phyloP scores from a whole-genome alignment of 2,797 vertebrate genomes.

The Alectoris magna region DNA sequence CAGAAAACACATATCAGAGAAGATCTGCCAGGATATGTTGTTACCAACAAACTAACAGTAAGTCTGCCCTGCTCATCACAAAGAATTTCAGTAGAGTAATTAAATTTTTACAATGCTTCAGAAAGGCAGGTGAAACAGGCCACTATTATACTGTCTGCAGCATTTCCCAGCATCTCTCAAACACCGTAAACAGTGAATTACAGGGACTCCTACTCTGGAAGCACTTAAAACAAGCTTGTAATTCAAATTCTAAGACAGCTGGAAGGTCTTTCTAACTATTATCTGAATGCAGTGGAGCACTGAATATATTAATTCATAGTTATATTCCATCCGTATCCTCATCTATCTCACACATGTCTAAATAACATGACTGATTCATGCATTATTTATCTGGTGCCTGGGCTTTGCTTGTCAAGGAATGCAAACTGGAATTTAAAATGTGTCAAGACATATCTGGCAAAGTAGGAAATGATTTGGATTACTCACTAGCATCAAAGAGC shows the following conservation, averaged over 20 bases:
- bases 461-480: background rate
- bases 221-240: background rate
- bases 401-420: background rate
- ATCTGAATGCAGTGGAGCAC: background rate
- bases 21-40: background rate
- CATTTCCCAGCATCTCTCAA: background rate
- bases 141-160: background rate
- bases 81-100: background rate
- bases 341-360: background rate
- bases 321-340: background rate
- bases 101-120: background rate
- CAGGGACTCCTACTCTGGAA: background rate
- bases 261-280: constrained; percentile 25
- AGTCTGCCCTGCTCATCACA: background rate
- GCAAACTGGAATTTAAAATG: constrained; percentile 10
- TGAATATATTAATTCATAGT: background rate
- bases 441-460: background rate
- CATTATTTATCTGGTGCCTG: background rate
- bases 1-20: background rate
- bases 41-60: background rate
- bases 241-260: constrained; percentile 3
- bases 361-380: background rate
- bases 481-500: background rate
- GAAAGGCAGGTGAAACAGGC: background rate
- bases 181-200: background rate